Base-by-base conservation (phyloP, 2,888 invertebrate genomes). In the Spisula solida region DNA sequence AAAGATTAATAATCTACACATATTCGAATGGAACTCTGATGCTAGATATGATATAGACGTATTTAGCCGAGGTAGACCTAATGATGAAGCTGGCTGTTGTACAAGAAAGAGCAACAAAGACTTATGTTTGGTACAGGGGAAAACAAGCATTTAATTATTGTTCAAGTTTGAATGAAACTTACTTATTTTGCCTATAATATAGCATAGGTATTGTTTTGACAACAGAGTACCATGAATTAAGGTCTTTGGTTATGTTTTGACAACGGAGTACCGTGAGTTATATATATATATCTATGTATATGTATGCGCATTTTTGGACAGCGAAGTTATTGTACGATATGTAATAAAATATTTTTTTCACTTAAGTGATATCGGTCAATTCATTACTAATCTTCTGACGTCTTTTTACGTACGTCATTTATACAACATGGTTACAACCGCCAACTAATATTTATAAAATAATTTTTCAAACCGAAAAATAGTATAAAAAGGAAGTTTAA, bases 101-200 rank as follows among this genome's bases (percentile, higher is more conserved):
- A 25, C 60, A 12, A 66, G 60, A 66, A 25, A 10, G 60, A 5
- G 56, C 18, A 20, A 66, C 20, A 60, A n/a, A 66, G n/a, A 66
- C 5, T 10, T 66, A 5, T 25, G 60, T 66, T 16, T 25, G 25
- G 25, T 66, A 25, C 25, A 66, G 60, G n/a, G n/a, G 10, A 66
- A 51, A 25, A 66, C 60, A 66, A n/a, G 60, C 60, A 66, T 66
- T 66, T 66, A 66, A 51, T 66, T 66, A n/a, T 66, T 66, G 60
- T 66, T 51, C 51, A 51, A 51, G 51, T 51, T 51, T 51, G 12
- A 16, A 51, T 51, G 51, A 14, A 51, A 51, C 12, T 16, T 8
- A 51, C 51, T 41, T 60, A 25, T 66, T 25, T 66, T 66, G 60
- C 60, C 60, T 66, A 66, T 66, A n/a, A 25, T 51, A 51, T 2